phyloP scores from a whole-genome alignment of 2,797 vertebrate genomes.

The Mormyrus proboscirostris region DNA sequence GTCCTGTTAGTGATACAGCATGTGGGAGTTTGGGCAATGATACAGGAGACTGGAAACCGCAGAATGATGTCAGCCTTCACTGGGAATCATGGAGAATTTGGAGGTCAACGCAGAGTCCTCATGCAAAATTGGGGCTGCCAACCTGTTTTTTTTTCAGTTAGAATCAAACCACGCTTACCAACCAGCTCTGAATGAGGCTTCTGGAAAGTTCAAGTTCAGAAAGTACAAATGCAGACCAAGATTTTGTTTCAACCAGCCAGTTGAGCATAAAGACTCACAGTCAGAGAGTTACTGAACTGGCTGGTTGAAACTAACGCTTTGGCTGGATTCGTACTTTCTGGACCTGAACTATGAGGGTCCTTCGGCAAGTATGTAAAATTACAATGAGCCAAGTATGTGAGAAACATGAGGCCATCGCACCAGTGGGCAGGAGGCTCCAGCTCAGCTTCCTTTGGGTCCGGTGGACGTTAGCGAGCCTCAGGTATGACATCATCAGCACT shows the following conservation, averaged over 20 bases:
- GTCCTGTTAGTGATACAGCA: neutral
- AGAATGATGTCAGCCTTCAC: neutral
- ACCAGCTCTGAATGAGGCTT: neutral
- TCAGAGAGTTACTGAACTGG: neutral
- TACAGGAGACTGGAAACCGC: neutral
- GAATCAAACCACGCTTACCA: neutral
- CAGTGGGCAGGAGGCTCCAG: neutral
- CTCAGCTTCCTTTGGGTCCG: neutral
- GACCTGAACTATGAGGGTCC: neutral
- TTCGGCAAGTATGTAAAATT: neutral
- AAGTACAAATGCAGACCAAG: neutral
- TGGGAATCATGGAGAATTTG: neutral
- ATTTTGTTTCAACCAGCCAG: neutral
- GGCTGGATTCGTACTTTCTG: neutral
- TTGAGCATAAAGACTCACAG: neutral
- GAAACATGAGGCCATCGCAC: neutral
- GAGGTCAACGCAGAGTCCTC: neutral
- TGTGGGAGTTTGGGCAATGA: neutral
- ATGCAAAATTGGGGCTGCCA: neutral
- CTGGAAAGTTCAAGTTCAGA: neutral
- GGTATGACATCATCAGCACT: slow-evolving; percentile 18
- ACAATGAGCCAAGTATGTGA: neutral
- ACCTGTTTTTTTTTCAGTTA: neutral
- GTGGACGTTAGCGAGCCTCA: neutral
- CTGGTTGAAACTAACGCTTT: neutral